Base-by-base conservation (phyloP, 2,888 invertebrate genomes). In the Barypeithes pellucidus region DNA sequence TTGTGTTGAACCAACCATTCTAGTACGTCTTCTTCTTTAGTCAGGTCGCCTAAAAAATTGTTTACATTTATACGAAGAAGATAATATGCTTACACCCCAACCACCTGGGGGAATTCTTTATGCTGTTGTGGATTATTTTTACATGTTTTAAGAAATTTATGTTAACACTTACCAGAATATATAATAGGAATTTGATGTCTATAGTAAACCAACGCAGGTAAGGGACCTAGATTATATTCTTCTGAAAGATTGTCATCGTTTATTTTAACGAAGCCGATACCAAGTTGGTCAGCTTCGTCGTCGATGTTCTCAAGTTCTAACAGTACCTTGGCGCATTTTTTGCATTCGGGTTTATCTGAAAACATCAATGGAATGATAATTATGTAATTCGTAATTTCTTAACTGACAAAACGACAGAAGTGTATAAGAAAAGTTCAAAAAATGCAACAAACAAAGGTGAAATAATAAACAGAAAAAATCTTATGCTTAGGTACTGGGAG, bases 1-100 rank as follows among this genome's bases (percentile, higher is more conserved):
- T 96, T 96, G 86, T 96, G 96, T 80, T 95, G 93, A 76, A 97
- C 94, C 83, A 97, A 88, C 97, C 97, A 97, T 86, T 96, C 96
- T 82, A 97, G 87, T 43, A 97, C 97, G 84, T 96, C 95, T 85
- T 96, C 96, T 86, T 97, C 97, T 82, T 91, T 92, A 78, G 94
- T 95, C 77, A 97, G 87, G 88, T 97, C 96, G 85, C 94, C 96
- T 94, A 79, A 70, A 77, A 77, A 16, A 8, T 12, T 2, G 2
- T 20, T 9, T 4, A 52, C 24, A 50, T 29, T 29, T 29, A 29
- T 29, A 29, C n/a, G n/a, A n/a, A n/a, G n/a, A n/a, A n/a, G n/a
- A n/a, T n/a, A n/a, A n/a, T n/a, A n/a, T n/a, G n/a, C n/a, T n/a
- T n/a, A n/a, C n/a, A n/a, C n/a, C n/a, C n/a, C n/a, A n/a, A n/a